phyloP scores from a whole-genome alignment of 2,113 vertebrate genomes.

The Hemiscyllium ocellatum region DNA sequence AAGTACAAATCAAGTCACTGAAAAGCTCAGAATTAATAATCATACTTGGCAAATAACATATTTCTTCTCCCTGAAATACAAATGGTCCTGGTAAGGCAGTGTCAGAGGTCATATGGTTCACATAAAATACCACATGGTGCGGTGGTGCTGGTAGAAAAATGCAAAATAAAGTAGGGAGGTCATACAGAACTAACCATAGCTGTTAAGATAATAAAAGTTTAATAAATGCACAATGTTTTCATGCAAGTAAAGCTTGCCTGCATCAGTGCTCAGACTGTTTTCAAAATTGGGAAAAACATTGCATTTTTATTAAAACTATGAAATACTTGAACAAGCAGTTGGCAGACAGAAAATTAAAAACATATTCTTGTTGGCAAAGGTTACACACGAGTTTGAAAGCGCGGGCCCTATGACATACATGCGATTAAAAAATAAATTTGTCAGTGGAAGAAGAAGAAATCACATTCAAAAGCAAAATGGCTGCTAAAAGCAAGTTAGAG shows the following conservation, averaged over 20 bases:
- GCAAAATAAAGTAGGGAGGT: not conserved
- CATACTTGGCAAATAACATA: not conserved
- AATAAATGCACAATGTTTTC: not conserved
- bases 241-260: not conserved
- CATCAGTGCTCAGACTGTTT: not conserved
- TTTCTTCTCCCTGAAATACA: not conserved
- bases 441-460: not conserved
- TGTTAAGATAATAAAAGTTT: not conserved
- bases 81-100: not conserved
- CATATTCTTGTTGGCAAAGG: not conserved
- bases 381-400: not conserved
- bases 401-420: not conserved
- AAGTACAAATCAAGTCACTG: not conserved
- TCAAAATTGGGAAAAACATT: not conserved
- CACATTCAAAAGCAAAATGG: not conserved
- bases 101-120: not conserved
- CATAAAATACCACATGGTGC: not conserved
- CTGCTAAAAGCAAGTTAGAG: not conserved
- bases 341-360: slow-evolving; percentile 12
- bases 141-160: not conserved
- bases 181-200: not conserved
- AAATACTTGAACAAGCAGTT: not conserved
- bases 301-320: not conserved
- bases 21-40: not conserved
- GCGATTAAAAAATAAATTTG: not conserved